These are phyloP conservation scores for Semaprochilodus insignis DNA, from an alignment of 2,797 vertebrate species.

Conservation along the genomic window DNA sequence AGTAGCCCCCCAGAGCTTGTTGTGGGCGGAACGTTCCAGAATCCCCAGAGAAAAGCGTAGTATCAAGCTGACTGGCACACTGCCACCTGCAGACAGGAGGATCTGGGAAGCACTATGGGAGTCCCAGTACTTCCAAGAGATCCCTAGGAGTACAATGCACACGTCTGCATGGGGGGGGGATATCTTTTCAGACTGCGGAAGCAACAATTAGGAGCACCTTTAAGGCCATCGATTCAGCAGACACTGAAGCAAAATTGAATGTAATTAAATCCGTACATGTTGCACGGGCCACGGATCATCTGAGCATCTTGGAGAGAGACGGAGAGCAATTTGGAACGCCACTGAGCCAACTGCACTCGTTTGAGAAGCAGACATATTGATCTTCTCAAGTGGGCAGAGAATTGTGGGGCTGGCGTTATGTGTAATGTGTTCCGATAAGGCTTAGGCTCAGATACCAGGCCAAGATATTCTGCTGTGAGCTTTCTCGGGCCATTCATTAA, in stretches of 20 bases:
- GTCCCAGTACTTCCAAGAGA: slow-evolving; percentile 25
- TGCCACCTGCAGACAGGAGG: slow-evolving; percentile 58
- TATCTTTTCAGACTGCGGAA: background rate
- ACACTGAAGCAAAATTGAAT: background rate
- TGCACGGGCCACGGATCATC: background rate
- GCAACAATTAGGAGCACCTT: slow-evolving; percentile 2
- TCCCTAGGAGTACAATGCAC: slow-evolving; percentile 13
- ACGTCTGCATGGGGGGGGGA: background rate
- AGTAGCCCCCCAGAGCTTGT: slow-evolving; percentile 32
- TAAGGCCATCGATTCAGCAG: background rate
- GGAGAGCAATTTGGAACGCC: slow-evolving; percentile 38
- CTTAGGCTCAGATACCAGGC: background rate
- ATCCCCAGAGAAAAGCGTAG: slow-evolving; percentile 39
- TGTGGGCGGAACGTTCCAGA: slow-evolving; percentile 50
- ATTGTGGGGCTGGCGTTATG: slow-evolving; percentile 35
- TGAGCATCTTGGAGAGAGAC: slow-evolving; percentile 12
- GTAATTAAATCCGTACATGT: background rate
- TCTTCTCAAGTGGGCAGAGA: slow-evolving; percentile 50
- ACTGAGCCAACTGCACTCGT: slow-evolving; percentile 30
- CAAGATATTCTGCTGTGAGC: background rate
- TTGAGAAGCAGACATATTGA: slow-evolving; percentile 50
- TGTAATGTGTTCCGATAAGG: slow-evolving; percentile 51
- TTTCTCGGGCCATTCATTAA: background rate
- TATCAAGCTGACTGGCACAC: slow-evolving; percentile 48
- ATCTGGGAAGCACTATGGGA: slow-evolving; percentile 36